Evolutionary conservation across 2,113 vertebrate species (phyloP).

Genomic region (Fregata magnificens): DNA sequence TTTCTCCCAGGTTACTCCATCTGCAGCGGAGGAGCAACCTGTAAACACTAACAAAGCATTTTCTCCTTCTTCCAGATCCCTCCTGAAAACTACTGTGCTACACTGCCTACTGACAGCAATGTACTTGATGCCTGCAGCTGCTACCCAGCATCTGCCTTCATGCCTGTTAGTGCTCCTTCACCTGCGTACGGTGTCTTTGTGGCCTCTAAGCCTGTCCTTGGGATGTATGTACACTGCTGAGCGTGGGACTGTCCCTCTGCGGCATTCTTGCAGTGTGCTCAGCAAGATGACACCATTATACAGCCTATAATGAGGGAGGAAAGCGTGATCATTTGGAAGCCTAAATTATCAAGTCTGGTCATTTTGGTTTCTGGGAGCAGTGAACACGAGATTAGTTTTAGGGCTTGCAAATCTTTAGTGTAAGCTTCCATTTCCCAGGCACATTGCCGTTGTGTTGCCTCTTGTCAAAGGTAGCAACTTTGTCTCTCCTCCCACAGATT

Average conservation of each 20-base stretch:
- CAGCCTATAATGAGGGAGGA: not conserved
- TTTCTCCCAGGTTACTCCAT: not conserved
- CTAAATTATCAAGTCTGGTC: not conserved
- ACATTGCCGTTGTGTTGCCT: not conserved
- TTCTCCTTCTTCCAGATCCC: not conserved
- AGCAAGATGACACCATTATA: not conserved
- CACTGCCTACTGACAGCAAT: not conserved
- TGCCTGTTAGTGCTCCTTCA: not conserved
- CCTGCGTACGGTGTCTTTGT: not conserved
- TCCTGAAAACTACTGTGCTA: not conserved
- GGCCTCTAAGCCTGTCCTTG: not conserved
- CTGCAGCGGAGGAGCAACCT: not conserved
- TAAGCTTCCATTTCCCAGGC: not conserved
- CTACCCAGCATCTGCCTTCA: not conserved
- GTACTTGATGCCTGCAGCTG: not conserved
- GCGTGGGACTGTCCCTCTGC: not conserved
- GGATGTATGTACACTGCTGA: not conserved
- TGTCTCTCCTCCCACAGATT: conserved; percentile 45
- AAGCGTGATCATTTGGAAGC: not conserved
- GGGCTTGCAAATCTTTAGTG: not conserved
- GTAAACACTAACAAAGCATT: not conserved
- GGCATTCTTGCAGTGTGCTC: not conserved
- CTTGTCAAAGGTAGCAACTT: conserved; percentile 6
- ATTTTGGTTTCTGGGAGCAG: not conserved
- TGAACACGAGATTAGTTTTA: not conserved